Conservation (phyloP, 2,113 vertebrate species). For the Leptodactylus fuscus region DNA sequence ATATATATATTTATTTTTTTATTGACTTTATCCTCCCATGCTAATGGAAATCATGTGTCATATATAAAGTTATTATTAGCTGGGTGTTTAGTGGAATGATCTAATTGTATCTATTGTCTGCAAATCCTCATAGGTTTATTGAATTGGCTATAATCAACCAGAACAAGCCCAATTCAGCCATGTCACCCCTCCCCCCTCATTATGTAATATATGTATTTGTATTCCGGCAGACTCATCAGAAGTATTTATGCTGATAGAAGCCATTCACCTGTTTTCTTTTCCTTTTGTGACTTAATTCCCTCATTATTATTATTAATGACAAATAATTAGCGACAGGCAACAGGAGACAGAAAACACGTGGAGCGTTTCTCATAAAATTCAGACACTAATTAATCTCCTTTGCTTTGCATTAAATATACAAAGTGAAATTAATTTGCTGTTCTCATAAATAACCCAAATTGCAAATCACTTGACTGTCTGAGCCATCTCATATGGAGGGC, state of each 20-base stretch:
- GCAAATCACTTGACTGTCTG: slow-evolving; percentile 39
- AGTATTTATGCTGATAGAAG: slow-evolving; percentile 25
- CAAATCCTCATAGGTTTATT: slow-evolving; percentile 31
- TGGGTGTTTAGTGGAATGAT: background rate
- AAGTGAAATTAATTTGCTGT: slow-evolving; percentile 31
- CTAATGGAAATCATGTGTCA: background rate
- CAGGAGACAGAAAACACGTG: slow-evolving; percentile 37
- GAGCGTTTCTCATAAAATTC: slow-evolving; percentile 11
- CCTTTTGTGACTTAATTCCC: slow-evolving; percentile 15
- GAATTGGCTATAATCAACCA: slow-evolving; percentile 4
- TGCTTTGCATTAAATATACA: slow-evolving; percentile 38
- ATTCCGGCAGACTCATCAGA: background rate
- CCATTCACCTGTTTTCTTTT: slow-evolving; percentile 28
- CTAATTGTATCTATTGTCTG: slow-evolving; percentile 14
- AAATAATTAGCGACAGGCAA: slow-evolving; percentile 46
- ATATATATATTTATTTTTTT: too few relatives aligned
- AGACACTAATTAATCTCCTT: slow-evolving; percentile 44
- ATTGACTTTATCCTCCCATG: background rate
- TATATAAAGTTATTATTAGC: background rate
- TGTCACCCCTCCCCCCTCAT: too few relatives aligned
- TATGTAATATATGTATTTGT: background rate
- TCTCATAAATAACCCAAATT: slow-evolving; percentile 39
- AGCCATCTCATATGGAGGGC: background rate
- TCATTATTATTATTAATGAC: slow-evolving; percentile 50
- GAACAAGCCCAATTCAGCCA: background rate